Base-by-base conservation (phyloP, 35 echinoderm and acorn worm species). In the Apostichopus japonicus region DNA sequence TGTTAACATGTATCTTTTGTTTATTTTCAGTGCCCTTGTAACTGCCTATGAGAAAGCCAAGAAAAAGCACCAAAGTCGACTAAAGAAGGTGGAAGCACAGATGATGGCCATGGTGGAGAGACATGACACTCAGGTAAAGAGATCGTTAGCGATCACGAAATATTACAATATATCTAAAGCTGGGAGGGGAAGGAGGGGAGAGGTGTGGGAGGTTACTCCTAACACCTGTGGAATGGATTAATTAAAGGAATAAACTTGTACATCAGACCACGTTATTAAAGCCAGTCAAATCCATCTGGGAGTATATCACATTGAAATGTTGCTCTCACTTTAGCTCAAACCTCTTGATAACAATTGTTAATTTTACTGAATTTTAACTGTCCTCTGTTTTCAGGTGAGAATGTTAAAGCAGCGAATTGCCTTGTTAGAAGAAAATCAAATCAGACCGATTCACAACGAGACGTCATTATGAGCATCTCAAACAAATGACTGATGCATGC, bases 1-100 rank as follows among this genome's bases (percentile, higher is more conserved):
- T 44, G 4, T 44, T 44, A 4, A 44, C 33, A 44, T 44, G 33
- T 44, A 44, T 44, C 4, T 3, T 44, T 44, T 44, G 33, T 44
- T 44, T 44, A 61, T 61, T 61, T 94, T 0, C 91, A 98, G 97
- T 98, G 97, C 97, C 84, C 90, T 98, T 63, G 97, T 98, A 54
- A 98, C 97, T 65, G 97, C 97, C 5, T 98, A 98, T 91, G 97
- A 98, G 87, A 98, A 98, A 91, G 97, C 97, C 54, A 98, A 98
- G 93, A 98, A 98, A 87, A 98, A 98, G 79, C 97, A 98, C 53
- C 97, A 98, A 91, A 98, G 93, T 88, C 89, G 97, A 77, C 75
- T 96, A 6, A 98, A 96, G 92, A 98, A 98, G 61, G 86, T 96
- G 63, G 95, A 96, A 92, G 95, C 97, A 24, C 97, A 98, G 81